Evolutionary conservation across 2,888 invertebrate species (phyloP).

Genomic region (Aphelenchoides bicaudatus): DNA sequence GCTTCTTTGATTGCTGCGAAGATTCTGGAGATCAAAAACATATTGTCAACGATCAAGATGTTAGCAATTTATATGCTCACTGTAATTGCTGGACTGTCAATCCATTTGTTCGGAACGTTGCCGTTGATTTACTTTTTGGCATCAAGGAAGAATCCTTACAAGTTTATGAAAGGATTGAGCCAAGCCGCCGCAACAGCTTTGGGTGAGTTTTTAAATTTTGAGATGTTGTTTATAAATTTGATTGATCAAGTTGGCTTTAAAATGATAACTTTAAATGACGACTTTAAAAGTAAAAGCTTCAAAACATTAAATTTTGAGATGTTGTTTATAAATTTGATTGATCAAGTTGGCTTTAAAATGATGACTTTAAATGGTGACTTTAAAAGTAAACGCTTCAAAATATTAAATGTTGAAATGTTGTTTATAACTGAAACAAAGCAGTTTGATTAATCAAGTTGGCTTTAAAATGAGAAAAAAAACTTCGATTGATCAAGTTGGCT

Average conservation of each 20-base stretch:
- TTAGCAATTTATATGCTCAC: conserved; percentile 70
- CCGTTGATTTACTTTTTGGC: conserved; percentile 67
- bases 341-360: background rate
- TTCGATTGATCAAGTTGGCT: too few relatives aligned
- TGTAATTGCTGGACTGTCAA: conserved; percentile 64
- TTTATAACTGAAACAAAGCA: too few relatives aligned
- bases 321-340: too few relatives aligned
- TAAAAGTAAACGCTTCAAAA: background rate
- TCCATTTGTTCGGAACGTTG: conserved; percentile 68
- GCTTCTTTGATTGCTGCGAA: conserved; percentile 70
- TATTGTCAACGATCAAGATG: conserved; percentile 66
- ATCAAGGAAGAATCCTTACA: conserved; percentile 61
- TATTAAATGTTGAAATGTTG: background rate
- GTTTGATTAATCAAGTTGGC: background rate
- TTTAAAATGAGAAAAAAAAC: too few relatives aligned
- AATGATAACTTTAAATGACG: background rate
- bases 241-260: background rate
- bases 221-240: too few relatives aligned
- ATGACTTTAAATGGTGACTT: background rate
- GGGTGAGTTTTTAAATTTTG: conserved; percentile 60
- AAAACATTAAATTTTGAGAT: background rate
- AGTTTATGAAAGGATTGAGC: conserved; percentile 65
- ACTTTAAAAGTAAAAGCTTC: background rate
- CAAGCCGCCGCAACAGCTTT: conserved; percentile 70
- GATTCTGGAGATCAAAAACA: conserved; percentile 68